Base-by-base conservation (phyloP, 2,113 vertebrate genomes). In the Corydoras sp. region DNA sequence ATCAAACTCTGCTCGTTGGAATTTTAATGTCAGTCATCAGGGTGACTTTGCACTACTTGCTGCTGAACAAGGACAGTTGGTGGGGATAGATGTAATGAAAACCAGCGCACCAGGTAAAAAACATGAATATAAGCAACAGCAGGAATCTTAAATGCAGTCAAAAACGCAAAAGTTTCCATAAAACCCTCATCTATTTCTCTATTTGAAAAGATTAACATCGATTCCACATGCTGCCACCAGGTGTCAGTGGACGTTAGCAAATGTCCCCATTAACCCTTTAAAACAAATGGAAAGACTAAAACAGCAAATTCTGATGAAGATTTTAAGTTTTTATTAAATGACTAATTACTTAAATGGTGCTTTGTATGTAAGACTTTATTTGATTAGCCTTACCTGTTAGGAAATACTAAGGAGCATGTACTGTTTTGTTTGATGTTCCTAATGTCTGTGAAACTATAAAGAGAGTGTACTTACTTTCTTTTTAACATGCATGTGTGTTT, bases 31-130 rank as follows among this genome's bases (percentile, higher is more conserved):
- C 51, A 98, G 96, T 68, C 97, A 99, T 79, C 97, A 98, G 82
- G 97, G 97, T 4, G 94, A 98, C 80, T 98, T 89, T 62, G 89
- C 94, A 0, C 93, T 98, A 61, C 91, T 99, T 15, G 97, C 95
- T 65, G 95, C 95, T 64, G 93, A 98, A 58, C 87, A 86, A 53
- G 89, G 91, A 48, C 60, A 86, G 59, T 93, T 95, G 79, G 95
- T 98, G 67, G 97, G 96, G 18, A 84, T 97, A 76, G 97, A 98
- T 78, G 77, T 98, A 53, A 98, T 97, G 96, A 98, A 97, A 87
- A 97, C 89, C 58, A 77, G 79, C 72, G 89, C 91, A 84, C 94
- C 95, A 91, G 95, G 97, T 98, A 89, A 60, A 58, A 35, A 30
- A 29, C 9, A 24, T 3, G 7, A 5, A 10, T 2, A 14, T 13